Conservation (phyloP, 1,140 invertebrate species). For the Tetragonula clypearis region DNA sequence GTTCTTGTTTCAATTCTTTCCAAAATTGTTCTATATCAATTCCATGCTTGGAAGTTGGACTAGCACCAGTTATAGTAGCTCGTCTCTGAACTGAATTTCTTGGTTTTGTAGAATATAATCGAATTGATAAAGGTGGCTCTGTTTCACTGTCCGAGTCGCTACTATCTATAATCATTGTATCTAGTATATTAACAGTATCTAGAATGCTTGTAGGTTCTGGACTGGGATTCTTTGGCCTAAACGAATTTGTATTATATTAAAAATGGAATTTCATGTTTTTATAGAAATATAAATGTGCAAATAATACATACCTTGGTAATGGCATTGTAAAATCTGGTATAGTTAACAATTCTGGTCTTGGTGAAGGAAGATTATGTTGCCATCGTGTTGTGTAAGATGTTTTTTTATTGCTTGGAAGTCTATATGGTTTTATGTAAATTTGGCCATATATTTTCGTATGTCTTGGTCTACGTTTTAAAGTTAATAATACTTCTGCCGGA, state of each 20-base stretch:
- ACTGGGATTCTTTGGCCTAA: conserved; percentile 75
- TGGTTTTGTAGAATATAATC: conserved; percentile 89
- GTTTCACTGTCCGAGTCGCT: conserved; percentile 77
- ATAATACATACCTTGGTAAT: conserved; percentile 81
- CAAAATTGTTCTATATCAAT: conserved; percentile 88
- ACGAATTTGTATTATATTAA: conserved; percentile 30
- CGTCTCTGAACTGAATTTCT: conserved; percentile 89
- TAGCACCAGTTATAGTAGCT: conserved; percentile 94
- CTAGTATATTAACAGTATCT: conserved; percentile 73
- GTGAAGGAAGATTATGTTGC: conserved; percentile 86
- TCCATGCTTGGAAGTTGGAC: conserved; percentile 86
- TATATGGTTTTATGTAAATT: conserved; percentile 90
- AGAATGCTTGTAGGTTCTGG: conserved; percentile 75
- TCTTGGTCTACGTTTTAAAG: conserved; percentile 91
- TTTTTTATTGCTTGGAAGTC: conserved; percentile 89
- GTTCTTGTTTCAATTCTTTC: conserved; percentile 85
- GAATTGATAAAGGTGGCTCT: conserved; percentile 75
- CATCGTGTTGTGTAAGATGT: conserved; percentile 85
- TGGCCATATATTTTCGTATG: conserved; percentile 93
- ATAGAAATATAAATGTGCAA: neutral
- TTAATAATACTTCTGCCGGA: conserved; percentile 90
- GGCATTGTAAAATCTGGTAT: conserved; percentile 86
- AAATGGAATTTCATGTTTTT: conserved; percentile 13
- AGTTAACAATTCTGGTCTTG: conserved; percentile 85
- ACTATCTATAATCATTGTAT: conserved; percentile 76